Conservation (phyloP, 92 coral and sea anemone genomes). For the Bergia puertoricense region DNA sequence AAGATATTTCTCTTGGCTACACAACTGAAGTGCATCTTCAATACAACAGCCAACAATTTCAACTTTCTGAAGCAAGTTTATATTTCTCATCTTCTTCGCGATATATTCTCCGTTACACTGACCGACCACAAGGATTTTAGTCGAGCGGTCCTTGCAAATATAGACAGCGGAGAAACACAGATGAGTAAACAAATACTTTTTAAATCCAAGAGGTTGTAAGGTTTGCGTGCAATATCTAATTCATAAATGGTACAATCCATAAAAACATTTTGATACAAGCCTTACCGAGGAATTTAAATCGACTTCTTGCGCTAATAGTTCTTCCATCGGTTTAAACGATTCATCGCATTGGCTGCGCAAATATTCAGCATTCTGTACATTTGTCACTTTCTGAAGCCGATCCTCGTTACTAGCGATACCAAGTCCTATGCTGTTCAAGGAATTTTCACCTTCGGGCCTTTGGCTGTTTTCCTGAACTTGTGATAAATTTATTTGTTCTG, state of each 20-base stretch:
- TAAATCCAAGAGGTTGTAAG: background rate
- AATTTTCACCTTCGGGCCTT: background rate
- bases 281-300: slow-evolving; percentile 19
- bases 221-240: background rate
- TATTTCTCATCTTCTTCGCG: slow-evolving; percentile 51
- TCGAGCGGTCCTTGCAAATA: slow-evolving; percentile 57
- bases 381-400: slow-evolving; percentile 17
- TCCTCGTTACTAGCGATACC: slow-evolving; percentile 6
- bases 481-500: background rate
- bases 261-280: background rate
- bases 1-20: slow-evolving; percentile 61
- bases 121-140: slow-evolving; percentile 70
- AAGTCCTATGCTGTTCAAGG: background rate
- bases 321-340: background rate
- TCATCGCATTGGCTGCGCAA: slow-evolving; percentile 12
- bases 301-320: background rate
- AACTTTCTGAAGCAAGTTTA: slow-evolving; percentile 52
- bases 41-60: slow-evolving; percentile 51
- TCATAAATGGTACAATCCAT: background rate
- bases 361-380: slow-evolving; percentile 11
- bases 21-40: slow-evolving; percentile 56
- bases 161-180: background rate
- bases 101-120: slow-evolving; percentile 55
- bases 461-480: slow-evolving; percentile 11
- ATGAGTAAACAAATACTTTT: too few species aligned